Percentiles rank a stretch among this genome's conserved stretches.
phyloP scores from a whole-genome alignment of 2,888 invertebrate genomes.

The Orchestes rusci region DNA sequence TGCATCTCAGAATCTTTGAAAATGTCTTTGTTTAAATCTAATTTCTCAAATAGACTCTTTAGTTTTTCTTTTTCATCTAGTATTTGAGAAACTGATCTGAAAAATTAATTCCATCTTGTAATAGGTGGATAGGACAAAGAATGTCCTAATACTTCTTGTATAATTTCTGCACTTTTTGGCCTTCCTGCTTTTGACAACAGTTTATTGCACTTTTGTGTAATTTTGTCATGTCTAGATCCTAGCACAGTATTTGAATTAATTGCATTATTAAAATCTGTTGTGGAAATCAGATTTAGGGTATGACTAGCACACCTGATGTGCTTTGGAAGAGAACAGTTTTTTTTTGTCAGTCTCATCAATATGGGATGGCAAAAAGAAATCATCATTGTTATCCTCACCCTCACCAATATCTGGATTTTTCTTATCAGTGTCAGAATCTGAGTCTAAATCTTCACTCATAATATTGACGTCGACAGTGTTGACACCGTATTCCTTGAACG shows the following conservation, averaged over 20 bases:
- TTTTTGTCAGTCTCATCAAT: no score
- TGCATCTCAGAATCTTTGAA: no score
- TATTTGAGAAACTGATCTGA: no score
- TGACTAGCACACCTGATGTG: slow-evolving; percentile 21
- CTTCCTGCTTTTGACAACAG: slow-evolving; percentile 24
- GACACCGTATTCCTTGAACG: slow-evolving; percentile 23
- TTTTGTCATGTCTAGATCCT: slow-evolving; percentile 17
- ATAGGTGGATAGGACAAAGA: slow-evolving; percentile 2
- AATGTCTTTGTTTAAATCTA: no score
- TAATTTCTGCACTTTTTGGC: slow-evolving; percentile 25
- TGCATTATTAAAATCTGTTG: no score
- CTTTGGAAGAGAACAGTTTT: neutral
- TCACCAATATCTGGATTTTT: no score
- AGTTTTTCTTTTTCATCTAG: no score
- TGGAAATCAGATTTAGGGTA: slow-evolving; percentile 22
- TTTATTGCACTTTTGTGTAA: slow-evolving; percentile 18
- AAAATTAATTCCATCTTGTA: neutral
- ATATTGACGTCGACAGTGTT: neutral
- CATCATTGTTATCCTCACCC: no score
- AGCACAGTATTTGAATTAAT: slow-evolving; percentile 11
- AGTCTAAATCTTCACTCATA: neutral
- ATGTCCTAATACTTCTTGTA: slow-evolving; percentile 17
- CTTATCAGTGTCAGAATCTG: slow-evolving; percentile 3
- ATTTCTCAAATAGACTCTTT: no score
- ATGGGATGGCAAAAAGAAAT: no score